Conservation (phyloP, 1,140 invertebrate species). For the Musca vetustissima region DNA sequence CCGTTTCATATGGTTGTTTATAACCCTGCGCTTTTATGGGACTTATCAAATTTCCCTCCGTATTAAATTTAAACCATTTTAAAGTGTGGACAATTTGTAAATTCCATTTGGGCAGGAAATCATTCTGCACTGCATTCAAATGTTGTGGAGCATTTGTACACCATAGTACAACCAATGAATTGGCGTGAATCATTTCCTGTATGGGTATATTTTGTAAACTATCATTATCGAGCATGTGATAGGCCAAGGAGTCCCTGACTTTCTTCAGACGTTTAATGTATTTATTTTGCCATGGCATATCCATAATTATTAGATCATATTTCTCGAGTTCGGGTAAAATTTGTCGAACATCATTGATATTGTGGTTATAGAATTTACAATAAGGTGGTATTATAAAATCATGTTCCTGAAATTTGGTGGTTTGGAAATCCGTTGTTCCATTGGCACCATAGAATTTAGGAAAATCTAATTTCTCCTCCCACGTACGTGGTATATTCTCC, state of each 20-base stretch:
- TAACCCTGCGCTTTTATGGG: constrained; percentile 26
- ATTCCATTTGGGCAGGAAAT: constrained; percentile 78
- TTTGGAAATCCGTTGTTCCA: constrained; percentile 34
- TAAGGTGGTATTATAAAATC: constrained; percentile 42
- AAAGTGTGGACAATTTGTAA: constrained; percentile 71
- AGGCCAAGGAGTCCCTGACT: constrained; percentile 64
- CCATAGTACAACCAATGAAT: constrained; percentile 77
- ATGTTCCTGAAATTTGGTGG: constrained; percentile 11
- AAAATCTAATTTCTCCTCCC: constrained; percentile 40
- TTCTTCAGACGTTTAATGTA: constrained; percentile 80
- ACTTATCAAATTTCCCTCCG: constrained; percentile 35
- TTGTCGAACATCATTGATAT: constrained; percentile 40
- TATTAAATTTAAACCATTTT: constrained; percentile 80
- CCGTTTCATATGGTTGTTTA: constrained; percentile 80
- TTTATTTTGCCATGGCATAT: constrained; percentile 95
- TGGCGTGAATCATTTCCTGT: constrained; percentile 59
- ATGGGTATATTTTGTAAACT: constrained; percentile 72
- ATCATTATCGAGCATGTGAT: constrained; percentile 76
- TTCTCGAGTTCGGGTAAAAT: constrained; percentile 38
- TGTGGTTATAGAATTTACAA: constrained; percentile 42
- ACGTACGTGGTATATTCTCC: constrained; percentile 30
- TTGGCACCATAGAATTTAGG: constrained; percentile 45
- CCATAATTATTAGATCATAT: constrained; percentile 83
- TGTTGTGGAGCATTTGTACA: constrained; percentile 79
- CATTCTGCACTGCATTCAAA: constrained; percentile 66